Base-by-base conservation (phyloP, 2,797 vertebrate genomes). In the Podargus strigoides region DNA sequence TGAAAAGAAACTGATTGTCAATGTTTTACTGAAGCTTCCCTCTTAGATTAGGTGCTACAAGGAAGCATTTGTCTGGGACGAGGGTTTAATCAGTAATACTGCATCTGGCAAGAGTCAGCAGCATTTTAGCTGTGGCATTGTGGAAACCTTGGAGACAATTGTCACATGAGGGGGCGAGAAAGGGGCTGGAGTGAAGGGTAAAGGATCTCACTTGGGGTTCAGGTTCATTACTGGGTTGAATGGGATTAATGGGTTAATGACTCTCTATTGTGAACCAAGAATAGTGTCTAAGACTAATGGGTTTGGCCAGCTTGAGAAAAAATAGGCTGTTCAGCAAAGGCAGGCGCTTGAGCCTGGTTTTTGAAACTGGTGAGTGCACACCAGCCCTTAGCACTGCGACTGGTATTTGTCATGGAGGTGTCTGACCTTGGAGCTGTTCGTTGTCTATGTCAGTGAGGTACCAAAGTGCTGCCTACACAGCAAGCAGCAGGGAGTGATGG, bases 131-230 rank as follows among this genome's bases (percentile, higher is more conserved):
- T 20, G 32, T 32, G 69, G 30, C n/a, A 7, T 69, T 2, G 2
- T 81, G 91, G 94, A 93, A 96, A 69, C 93, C 73, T 58, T 86
- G 91, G 90, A 91, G 87, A 73, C 79, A 37, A 58, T 41, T 68
- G n/a, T 68, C 58, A 39, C 0, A 0, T 50, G 68, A 74, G 12
- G 16, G 34, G 14, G 19, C 1, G 5, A 68, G 46, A 58, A 17
- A 26, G 15, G 49, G 46, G 12, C 42, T 76, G 52, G 52, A 19
- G 10, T 42, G 27, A 74, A 39, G 36, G 81, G 46, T 22, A 14
- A 39, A 82, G 11, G n/a, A 73, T 95, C 10, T 19, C n/a, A 34
- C 10, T 56, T 73, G 44, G 28, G 50, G 37, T 85, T 85, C 44
- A 32, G 6, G 52, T 85, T 93, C 5, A 0, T 90, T 82, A 24